Base-by-base conservation (phyloP, 2,113 vertebrate genomes). In the Chionomys nivalis region DNA sequence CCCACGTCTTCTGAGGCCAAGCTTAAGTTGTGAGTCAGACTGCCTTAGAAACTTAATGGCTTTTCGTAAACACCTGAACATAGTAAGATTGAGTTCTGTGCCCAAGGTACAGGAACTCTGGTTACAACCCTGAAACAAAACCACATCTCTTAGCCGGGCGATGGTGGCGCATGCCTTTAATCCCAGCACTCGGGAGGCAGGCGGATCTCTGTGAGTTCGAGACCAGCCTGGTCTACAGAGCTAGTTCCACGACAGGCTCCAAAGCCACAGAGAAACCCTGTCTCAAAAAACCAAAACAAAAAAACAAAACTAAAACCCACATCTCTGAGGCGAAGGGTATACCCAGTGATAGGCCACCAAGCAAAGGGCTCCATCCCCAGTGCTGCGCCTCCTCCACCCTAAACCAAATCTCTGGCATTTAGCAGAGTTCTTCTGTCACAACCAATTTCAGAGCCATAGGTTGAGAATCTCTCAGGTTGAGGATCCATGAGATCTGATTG, bases 401-500 rank as follows among this genome's bases (percentile, higher is more conserved):
- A 42, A 86, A 23, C 8, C 44, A 92, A 92, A 66, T 76, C 39
- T 39, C 44, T 63, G 73, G 7, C 79, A 78, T 33, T 55, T 9
- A 44, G 52, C 66, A 91, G 8, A 82, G 52, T 49, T 42, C n/a
- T 49, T 95, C 33, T 21, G 1, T 88, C 86, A 75, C 49, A 28
- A 31, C 44, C 33, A 36, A 14, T 63, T n/a, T 52, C n/a, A 52
- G 39, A 44, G 31, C 49, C 89, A 93, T 7, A 78, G 2, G 44
- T 24, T 24, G 6, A 65, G 39, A 39, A 52, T 2, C 11, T 42
- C 16, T 16, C 4, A 12, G 17, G 73, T 0, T n/a, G n/a, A 55
- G 12, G 44, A 21, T 21, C 7, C 73, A 31, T 1, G 72, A 86
- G 28, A 86, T 16, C 33, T 8, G 36, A 93, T 3, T 7, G 26